phyloP scores from a whole-genome alignment of 2,888 invertebrate genomes.

The Pomacea canaliculata region DNA sequence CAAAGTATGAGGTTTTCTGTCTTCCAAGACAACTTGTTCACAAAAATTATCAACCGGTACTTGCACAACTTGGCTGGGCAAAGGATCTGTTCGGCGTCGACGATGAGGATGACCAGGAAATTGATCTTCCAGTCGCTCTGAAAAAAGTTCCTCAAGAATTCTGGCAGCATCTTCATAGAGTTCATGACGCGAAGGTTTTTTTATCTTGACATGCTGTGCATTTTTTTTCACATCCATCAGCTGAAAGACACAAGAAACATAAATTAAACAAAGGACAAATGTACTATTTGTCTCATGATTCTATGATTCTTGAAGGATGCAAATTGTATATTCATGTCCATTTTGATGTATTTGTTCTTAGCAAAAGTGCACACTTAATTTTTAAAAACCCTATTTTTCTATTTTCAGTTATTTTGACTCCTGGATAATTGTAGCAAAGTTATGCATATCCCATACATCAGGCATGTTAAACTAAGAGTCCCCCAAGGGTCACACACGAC shows the following conservation, averaged over 20 bases:
- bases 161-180: constrained; percentile 48
- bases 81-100: constrained; percentile 19
- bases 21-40: constrained; percentile 2
- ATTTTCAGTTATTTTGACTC: no score
- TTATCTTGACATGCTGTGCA: constrained; percentile 18
- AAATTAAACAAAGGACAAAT: no score
- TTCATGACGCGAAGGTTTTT: constrained; percentile 35
- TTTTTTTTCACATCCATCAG: constrained; percentile 12
- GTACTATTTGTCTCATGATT: no score
- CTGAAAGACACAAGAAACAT: neutral
- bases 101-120: neutral
- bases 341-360: no score
- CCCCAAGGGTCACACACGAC: no score
- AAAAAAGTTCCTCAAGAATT: constrained; percentile 55
- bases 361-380: no score
- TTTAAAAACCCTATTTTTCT: neutral
- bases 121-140: constrained; percentile 35
- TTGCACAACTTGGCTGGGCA: neutral
- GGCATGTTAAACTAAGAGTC: no score
- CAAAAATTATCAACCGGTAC: neutral
- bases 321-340: no score
- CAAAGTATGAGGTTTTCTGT: constrained; percentile 19
- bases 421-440: no score
- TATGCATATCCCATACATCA: no score
- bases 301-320: no score